phyloP scores from a whole-genome alignment of 2,113 vertebrate species.

The Thalassoma bifasciatum region DNA sequence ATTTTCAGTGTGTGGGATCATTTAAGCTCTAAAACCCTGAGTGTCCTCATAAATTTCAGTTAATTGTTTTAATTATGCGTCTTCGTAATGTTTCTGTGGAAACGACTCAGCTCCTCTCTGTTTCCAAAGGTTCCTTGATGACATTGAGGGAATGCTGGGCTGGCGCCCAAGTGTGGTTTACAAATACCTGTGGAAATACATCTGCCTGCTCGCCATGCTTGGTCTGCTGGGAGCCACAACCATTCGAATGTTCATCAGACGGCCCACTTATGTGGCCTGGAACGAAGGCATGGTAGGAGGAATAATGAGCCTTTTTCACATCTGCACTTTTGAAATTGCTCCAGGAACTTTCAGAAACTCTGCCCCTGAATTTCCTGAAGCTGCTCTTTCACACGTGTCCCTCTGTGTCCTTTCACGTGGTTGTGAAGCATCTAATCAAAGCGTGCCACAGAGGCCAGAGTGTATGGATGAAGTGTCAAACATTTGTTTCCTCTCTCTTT shows the following conservation, averaged over 20 bases:
- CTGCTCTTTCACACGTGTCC: no score
- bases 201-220: conserved; percentile 83
- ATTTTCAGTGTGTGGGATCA: background rate
- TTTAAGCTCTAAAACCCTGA: background rate
- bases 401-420: no score
- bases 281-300: conserved; percentile 73
- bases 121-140: conserved; percentile 82
- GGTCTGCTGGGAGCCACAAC: conserved; percentile 80
- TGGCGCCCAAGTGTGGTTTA: conserved; percentile 79
- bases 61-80: background rate
- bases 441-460: no score
- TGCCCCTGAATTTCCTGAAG: no score
- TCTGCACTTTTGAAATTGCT: no score
- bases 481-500: background rate
- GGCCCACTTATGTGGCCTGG: conserved; percentile 84
- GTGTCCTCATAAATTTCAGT: background rate
- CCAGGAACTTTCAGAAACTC: no score
- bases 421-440: no score
- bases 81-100: background rate
- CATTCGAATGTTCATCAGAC: conserved; percentile 69
- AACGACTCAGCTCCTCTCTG: background rate
- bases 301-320: background rate
- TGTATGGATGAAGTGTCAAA: background rate
- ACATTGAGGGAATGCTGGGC: conserved; percentile 82
- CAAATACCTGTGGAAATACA: conserved; percentile 86